Percentiles rank a stretch among this genome's conserved stretches.
These are phyloP conservation scores for Zaprionus africanus DNA, from an alignment of 1,140 invertebrate genomes.

Conservation along the genomic window DNA sequence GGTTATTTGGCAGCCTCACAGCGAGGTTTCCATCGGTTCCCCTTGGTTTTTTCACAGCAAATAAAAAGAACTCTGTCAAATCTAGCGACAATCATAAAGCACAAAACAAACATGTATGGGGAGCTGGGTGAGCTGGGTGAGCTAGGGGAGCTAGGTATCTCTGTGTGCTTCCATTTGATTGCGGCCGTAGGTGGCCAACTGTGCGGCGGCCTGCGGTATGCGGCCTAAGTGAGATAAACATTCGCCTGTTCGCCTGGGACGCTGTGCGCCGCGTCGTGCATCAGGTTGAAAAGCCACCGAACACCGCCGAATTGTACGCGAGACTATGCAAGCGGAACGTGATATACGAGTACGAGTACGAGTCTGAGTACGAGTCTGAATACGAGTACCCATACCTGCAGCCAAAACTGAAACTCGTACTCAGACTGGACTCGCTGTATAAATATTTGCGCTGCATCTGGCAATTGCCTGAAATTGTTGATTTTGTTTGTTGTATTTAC, in stretches of 20 bases:
- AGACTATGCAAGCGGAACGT: constrained; percentile 52
- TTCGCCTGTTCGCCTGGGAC: constrained; percentile 32
- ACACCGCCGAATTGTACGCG: constrained; percentile 35
- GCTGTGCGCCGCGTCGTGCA: constrained; percentile 40
- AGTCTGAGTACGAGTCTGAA: neutral
- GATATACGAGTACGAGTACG: constrained; percentile 36
- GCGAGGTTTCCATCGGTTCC: neutral
- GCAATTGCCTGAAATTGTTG: constrained; percentile 51
- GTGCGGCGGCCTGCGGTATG: constrained; percentile 27
- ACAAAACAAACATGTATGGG: neutral
- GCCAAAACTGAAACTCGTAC: neutral
- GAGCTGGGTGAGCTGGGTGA: neutral
- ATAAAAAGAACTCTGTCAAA: constrained; percentile 1
- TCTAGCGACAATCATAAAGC: neutral
- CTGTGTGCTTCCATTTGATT: constrained; percentile 21
- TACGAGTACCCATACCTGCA: neutral
- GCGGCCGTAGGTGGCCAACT: constrained; percentile 34
- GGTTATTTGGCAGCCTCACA: neutral
- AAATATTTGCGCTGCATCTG: constrained; percentile 52
- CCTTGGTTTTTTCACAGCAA: constrained; percentile 2
- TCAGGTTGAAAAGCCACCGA: constrained; percentile 44
- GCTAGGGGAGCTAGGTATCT: neutral
- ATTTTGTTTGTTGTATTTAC: constrained; percentile 34
- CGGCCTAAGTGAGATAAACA: constrained; percentile 52
- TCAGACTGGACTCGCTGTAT: constrained; percentile 32